Base-by-base conservation (phyloP, 92 coral and sea anemone genomes). In the Porites cylindrica region DNA sequence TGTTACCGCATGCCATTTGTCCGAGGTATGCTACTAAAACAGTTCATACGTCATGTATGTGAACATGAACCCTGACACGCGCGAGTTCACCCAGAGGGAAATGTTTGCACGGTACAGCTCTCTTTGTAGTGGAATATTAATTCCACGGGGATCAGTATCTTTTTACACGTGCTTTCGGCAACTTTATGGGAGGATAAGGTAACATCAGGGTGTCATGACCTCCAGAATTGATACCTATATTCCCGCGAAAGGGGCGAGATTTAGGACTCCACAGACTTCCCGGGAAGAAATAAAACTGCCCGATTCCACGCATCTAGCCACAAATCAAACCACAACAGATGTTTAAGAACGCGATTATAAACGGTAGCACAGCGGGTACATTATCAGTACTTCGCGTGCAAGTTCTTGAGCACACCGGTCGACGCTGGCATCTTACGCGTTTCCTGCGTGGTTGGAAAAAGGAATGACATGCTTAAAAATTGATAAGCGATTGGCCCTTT, bases 391-490 rank as follows among this genome's bases (percentile, higher is more conserved):
- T 53, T 54, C 56, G 85, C 66, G 85, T 81, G 56, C 51, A 53
- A 43, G 23, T 7, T 1, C 19, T 66, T 14, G 59, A 56, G 11
- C 59, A 2, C 16, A 29, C 21, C 43, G 43, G 43, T 32, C 43
- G 6, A 32, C 43, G 43, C 43, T 32, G 32, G 47, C 19, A 13
- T 26, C 3, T 65, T 58, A 19, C 76, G 76, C n/a, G 76, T 58
- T 82, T 72, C 86, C 79, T 82, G 86, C 79, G 78, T 82, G 47
- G 86, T 61, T n/a, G 71, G 26, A 8, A 8, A 71, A 3, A 38
- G 51, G 4, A 43, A 12, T 53, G 69, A 24, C 54, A 38, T 26
- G 72, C 51, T 50, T 66, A 38, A 29, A 81, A 60, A 52, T 52
- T 70, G 53, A 23, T 81, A 29, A 81, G 32, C 20, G 62, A 51